Evolutionary conservation across 2,113 vertebrate genomes (phyloP), one percentile per base, ranked within the genome.

Genomic region (Brienomyrus brachyistius): DNA sequence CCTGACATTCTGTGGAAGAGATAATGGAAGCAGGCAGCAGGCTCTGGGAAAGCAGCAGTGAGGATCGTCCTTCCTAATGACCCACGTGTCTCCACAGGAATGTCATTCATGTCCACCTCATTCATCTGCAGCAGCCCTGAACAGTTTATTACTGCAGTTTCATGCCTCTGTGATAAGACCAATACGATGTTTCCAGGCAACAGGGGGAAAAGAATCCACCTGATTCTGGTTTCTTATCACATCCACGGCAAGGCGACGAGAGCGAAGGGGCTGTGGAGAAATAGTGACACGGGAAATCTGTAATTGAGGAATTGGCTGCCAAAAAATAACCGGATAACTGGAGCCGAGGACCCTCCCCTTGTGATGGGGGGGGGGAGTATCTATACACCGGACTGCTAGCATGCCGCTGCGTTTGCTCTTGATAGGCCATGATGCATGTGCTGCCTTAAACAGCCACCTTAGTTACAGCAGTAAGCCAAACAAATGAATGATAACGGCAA

Each of bases 161-260:
- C 27, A 80, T 89, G 43, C 15, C 88, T n/a, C 23, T 50, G 66
- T 27, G 23, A 40, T 50, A 43, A 88, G 62, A 48, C 62, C n/a
- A 21, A 66, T 47, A 35, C 56, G 4, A 88, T 88, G 87, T 62
- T 88, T 88, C 87, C 54, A 59, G 40, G 87, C 54, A 62, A 88
- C 48, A 23, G 86, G 54, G 19, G 59, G 3, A 31, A 6, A 54
- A 40, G 40, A 80, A 19, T 80, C 74, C 31, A 40, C 35, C 11
- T 40, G 74, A 80, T 40, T 43, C 74, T 8, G 35, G 31, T 80
- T 80, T 80, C 74, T 35, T 43, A 80, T 80, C 74, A 80, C 13
- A 43, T 35, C 13, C 31, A 8, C 7, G 15, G 74, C 74, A 43
- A 80, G 31, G 17, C 35, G 15, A 43, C 5, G 13, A 8, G 35